Evolutionary conservation across 1,140 invertebrate species (phyloP).

Genomic region (Calephelis nemesis): DNA sequence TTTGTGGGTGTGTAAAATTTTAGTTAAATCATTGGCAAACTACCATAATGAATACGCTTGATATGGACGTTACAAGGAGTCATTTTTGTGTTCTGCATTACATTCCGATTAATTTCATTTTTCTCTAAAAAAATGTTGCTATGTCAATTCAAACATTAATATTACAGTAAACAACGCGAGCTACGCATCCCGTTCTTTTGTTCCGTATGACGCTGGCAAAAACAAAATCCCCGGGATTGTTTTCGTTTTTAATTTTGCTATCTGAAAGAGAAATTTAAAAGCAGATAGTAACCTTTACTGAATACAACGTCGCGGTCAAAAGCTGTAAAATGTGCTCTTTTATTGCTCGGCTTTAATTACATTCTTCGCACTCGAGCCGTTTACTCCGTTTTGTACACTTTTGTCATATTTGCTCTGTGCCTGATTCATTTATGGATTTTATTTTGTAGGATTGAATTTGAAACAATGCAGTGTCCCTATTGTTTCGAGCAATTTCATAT

Average conservation of each 20-base stretch:
- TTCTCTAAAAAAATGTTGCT: background rate
- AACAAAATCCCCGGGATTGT: conserved; percentile 50
- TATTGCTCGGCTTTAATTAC: conserved; percentile 65
- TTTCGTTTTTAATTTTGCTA: conserved; percentile 59
- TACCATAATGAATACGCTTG: too few species aligned
- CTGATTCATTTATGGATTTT: conserved; percentile 12
- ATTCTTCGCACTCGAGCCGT: conserved; percentile 54
- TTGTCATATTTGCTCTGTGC: conserved; percentile 20
- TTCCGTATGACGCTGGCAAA: conserved; percentile 42
- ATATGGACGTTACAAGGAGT: too few species aligned
- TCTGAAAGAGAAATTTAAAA: conserved; percentile 58
- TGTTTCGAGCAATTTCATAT: too few species aligned
- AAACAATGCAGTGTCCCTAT: too few species aligned
- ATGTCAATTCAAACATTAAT: conserved; percentile 12
- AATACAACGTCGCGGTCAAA: conserved; percentile 48
- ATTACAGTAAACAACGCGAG: conserved; percentile 9
- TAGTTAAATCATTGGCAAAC: too few species aligned
- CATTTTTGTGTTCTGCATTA: too few species aligned
- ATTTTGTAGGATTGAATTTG: conserved; percentile 11
- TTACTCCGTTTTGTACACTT: conserved; percentile 36
- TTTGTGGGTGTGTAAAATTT: too few species aligned
- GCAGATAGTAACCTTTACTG: conserved; percentile 62
- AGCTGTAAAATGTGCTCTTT: conserved; percentile 60
- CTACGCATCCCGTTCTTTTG: conserved; percentile 34
- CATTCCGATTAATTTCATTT: too few species aligned